A percentile compares a stretch with the other conserved stretches of the same genome.
These are phyloP conservation scores for Heterohyrax brucei DNA, from an alignment of 2,797 vertebrate species.

Conservation along the genomic window DNA sequence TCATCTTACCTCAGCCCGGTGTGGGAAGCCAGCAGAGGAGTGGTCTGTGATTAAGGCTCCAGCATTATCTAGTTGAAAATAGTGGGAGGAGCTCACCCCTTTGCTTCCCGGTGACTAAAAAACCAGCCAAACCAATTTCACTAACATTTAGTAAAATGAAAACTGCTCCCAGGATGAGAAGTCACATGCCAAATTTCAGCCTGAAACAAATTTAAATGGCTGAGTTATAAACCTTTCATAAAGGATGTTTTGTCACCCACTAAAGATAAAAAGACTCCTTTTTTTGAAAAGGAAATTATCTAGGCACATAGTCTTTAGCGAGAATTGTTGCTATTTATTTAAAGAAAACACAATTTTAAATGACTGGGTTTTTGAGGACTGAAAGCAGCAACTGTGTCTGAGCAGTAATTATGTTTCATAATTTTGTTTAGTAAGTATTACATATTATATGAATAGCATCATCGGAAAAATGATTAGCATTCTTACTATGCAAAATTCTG, in stretches of 20 bases:
- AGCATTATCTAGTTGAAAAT: constrained; percentile 68
- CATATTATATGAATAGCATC: constrained; percentile 86
- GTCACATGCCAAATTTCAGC: constrained; percentile 83
- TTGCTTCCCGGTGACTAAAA: constrained; percentile 78
- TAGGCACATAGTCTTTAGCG: constrained; percentile 87
- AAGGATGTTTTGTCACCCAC: constrained; percentile 83
- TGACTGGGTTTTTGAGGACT: constrained; percentile 87
- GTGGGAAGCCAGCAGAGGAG: constrained; percentile 20
- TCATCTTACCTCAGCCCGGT: constrained; percentile 43
- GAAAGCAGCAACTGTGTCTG: constrained; percentile 88
- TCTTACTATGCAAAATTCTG: constrained; percentile 85
- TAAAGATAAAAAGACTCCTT: constrained; percentile 86
- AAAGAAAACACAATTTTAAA: constrained; percentile 89
- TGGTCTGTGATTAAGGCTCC: constrained; percentile 67
- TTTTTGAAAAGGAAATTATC: constrained; percentile 88
- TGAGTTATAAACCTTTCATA: constrained; percentile 88
- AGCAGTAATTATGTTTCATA: constrained; percentile 87
- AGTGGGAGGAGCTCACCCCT: constrained; percentile 71
- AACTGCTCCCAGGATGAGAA: constrained; percentile 83
- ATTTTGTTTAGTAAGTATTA: constrained; percentile 88
- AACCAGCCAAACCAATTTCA: constrained; percentile 84
- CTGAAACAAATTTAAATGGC: constrained; percentile 86
- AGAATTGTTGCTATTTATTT: constrained; percentile 89
- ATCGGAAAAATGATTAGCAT: constrained; percentile 86
- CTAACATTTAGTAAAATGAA: constrained; percentile 86